Evolutionary conservation across 2,113 vertebrate genomes (phyloP).

Genomic region (Isichthys henryi): DNA sequence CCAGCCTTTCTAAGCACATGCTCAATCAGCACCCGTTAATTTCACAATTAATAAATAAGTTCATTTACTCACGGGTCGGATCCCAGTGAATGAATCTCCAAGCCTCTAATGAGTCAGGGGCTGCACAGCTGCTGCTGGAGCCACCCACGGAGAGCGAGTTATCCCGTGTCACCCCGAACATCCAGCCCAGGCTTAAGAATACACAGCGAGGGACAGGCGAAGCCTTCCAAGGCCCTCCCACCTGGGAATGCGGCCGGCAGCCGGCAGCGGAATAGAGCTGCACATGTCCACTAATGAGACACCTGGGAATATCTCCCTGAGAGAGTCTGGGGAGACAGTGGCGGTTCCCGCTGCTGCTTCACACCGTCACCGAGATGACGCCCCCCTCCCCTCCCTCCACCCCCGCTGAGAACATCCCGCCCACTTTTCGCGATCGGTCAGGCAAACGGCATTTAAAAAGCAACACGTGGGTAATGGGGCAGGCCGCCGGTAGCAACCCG

Average conservation of each 20-base stretch:
- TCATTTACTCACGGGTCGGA: slow-evolving; percentile 35
- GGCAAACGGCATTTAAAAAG: slow-evolving; percentile 25
- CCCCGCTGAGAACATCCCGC: neutral
- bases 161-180: slow-evolving; percentile 27
- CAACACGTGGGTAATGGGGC: slow-evolving; percentile 20
- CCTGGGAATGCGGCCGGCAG: neutral
- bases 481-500: neutral
- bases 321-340: neutral
- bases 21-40: neutral
- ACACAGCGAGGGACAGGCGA: slow-evolving; percentile 36
- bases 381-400: slow-evolving; percentile 12
- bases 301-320: neutral
- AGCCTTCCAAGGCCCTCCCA: neutral
- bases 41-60: neutral
- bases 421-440: slow-evolving; percentile 20
- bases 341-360: neutral
- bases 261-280: neutral
- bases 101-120: neutral
- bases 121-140: neutral
- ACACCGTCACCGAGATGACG: neutral
- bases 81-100: neutral
- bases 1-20: neutral
- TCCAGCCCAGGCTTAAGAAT: slow-evolving; percentile 51
- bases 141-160: slow-evolving; percentile 27
- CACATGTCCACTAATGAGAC: neutral